Evolutionary conservation across 1,140 invertebrate species (phyloP), one percentile per base, ranked within the genome.

Genomic region (Lineus longissimus): DNA sequence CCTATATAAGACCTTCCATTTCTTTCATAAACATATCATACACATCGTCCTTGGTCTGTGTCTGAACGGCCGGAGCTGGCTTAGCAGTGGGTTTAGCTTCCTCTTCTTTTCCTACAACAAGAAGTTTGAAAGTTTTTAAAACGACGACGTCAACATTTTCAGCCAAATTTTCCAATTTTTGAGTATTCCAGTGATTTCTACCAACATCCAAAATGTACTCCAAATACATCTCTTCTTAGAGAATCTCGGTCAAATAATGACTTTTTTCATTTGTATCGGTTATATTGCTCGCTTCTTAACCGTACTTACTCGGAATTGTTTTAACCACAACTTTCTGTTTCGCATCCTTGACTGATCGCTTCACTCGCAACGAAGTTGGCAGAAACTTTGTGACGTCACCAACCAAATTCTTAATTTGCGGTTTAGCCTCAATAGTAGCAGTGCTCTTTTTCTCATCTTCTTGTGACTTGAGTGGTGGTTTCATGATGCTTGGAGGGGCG

Each of bases 21-120:
- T 98, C 95, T 81, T 91, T 90, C 94, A 98, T 97, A 80, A 98
- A 98, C 77, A 95, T 92, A 83, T 94, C 89, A 75, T 98, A 98
- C 36, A 95, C 95, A 78, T 98, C 95, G 76, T 98, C 95, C 79
- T 98, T 98, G 40, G 91, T 96, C 41, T 87, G 88, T 68, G 85
- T 83, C 29, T 74, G 70, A 11, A 71, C 58, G 58, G 70, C 63
- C 9, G 75, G 73, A 25, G 73, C 65, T 30, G 74, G 71, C 66
- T 68, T 70, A 30, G 70, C 62, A 25, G 70, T 33, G 15, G 72
- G 33, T 33, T 64, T 64, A n/a, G 65, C 69, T 61, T 76, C 72
- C 40, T 79, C 76, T 29, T 74, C 76, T 69, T 73, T 75, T 25
- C 63, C 77, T 78, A 61, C 22, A 65, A 36, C 15, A 36, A 36